Evolutionary conservation across 2,888 invertebrate genomes (phyloP), one percentile per base, ranked within the genome.

Genomic region (Torymus texanus): DNA sequence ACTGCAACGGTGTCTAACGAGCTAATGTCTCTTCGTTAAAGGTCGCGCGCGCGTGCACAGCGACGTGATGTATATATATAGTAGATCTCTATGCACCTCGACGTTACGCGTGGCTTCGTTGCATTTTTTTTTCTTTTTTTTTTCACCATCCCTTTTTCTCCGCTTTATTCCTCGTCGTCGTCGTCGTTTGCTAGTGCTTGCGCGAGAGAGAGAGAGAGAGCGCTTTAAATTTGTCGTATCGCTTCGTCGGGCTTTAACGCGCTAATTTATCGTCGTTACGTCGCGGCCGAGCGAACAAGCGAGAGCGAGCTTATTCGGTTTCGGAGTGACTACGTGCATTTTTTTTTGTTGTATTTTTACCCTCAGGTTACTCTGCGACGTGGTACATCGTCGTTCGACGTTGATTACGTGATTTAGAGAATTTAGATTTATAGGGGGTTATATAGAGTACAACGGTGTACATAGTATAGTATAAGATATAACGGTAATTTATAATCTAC

Each of bases 11-110:
- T 24, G 56, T 66, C 74, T 75, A 75, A 75, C 74, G 74, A 75
- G 59, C 74, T 75, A 75, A 75, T 75, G 66, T 75, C 74, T 75
- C 66, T 75, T 75, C 66, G 74, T 75, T 75, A 75, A 75, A 75
- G n/a, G 59, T n/a, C n/a, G 74, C 81, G 21, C 81, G 75, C 78
- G 79, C 70, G 29, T 29, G 5, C 5, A 29, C 29, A 29, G 29
- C 29, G 4, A 29, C 29, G 29, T 21, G 21, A 2, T 21, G 2
- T 29, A 5, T 29, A 29, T 29, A 29, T 29, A 29, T 29, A 29
- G 29, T 29, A 3, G 29, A 29, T 29, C 29, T 29, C 29, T 29
- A 29, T 29, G 29, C 3, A 29, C 29, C 29, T 5, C 29, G 29
- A 5, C 70, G 75, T 12, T 61, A 66, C 78, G 73, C 65, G 77